Base-by-base conservation (phyloP, 2,888 invertebrate genomes). In the Elmis aenea region DNA sequence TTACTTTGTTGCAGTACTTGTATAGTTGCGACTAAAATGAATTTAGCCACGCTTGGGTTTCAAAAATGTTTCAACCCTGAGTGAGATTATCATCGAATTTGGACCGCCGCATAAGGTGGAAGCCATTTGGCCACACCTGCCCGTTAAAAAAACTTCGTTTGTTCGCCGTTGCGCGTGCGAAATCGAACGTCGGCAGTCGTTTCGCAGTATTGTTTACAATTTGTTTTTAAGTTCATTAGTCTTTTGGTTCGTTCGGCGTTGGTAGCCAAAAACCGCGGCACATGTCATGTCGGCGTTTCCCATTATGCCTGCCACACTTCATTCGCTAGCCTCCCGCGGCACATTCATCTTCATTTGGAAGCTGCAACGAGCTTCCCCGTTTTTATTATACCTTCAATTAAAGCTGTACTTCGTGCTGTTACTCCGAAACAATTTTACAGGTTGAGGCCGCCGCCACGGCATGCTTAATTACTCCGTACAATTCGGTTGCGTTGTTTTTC, bases 281-380 rank as follows among this genome's bases (percentile, higher is more conserved):
- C 42, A 42, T 33, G 42, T 42, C 42, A 42, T 37, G 42, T 42
- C 37, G 29, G 37, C 42, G 33, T 37, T 42, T 41, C 34, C 32
- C 42, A 18, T 30, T 32, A 5, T 5, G 21, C 15, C 31, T 31
- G 13, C 31, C 10, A 12, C 30, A 15, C 28, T 27, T 37, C 26
- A 27, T 13, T 24, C 26, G 24, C 36, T 18, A 15, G 13, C 16
- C 30, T 20, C 33, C 21, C 44, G 26, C 32, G 30, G 39, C 26
- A 36, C 48, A 48, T 51, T 48, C 45, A 46, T 50, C 50, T 51
- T 51, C 48, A 48, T 51, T 51, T 43, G 35, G 40, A 38, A 34
- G 37, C 39, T 38, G 48, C 33, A 43, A 50, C 31, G 44, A 48
- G 46, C 46, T 44, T 33, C 36, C 5, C 39, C 36, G 40, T 43